Percentiles rank a stretch among this genome's conserved stretches.
Conservation (phyloP, 2,797 vertebrate species). For the Argentina silus region DNA sequence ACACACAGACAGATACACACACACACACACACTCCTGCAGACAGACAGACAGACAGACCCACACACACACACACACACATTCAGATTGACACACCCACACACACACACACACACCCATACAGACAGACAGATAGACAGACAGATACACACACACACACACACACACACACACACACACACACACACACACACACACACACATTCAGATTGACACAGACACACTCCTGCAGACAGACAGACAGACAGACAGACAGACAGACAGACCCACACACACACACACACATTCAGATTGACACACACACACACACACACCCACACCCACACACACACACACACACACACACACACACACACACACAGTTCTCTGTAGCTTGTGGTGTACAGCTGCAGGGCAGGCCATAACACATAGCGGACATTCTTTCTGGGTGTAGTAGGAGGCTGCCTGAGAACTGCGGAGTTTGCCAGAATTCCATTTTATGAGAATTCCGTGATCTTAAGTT, state of each 20-base stretch:
- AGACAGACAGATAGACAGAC: neutral
- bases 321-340: too few species aligned
- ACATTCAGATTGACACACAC: too few species aligned
- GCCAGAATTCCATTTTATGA: slow-evolving; percentile 56
- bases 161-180: neutral
- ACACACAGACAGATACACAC: too few species aligned
- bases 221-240: too few species aligned
- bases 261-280: too few species aligned
- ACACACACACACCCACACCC: too few species aligned
- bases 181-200: too few species aligned
- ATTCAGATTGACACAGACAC: too few species aligned
- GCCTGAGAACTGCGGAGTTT: slow-evolving; percentile 41
- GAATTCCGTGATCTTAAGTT: slow-evolving; percentile 35
- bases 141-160: neutral
- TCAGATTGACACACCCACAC: neutral
- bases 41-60: slow-evolving; percentile 8
- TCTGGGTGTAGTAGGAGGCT: slow-evolving; percentile 44
- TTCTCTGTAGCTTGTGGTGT: neutral
- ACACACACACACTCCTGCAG: neutral
- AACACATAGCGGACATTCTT: slow-evolving; percentile 70
- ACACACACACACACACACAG: slow-evolving; percentile 21
- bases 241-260: too few species aligned
- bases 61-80: neutral
- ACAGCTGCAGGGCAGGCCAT: slow-evolving; percentile 36
- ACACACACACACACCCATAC: too few species aligned